Evolutionary conservation across 2,113 vertebrate species (phyloP).

Genomic region (Melanotaenia duboulayi): DNA sequence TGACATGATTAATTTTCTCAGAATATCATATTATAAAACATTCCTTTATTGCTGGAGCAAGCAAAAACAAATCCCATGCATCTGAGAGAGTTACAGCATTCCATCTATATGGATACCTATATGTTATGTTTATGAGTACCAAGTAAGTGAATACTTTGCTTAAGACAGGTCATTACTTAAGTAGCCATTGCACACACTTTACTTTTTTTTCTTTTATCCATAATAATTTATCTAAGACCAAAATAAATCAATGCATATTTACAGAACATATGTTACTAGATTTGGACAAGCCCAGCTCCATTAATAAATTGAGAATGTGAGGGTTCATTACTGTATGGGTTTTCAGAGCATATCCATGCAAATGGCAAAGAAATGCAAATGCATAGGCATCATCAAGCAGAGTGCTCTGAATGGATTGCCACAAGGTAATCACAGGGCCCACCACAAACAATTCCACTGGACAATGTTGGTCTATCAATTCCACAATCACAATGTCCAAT

Average conservation of each 20-base stretch:
- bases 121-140: conserved; percentile 69
- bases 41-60: conserved; percentile 32
- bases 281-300: conserved; percentile 78
- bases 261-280: conserved; percentile 80
- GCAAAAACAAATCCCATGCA: conserved; percentile 49
- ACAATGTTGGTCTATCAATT: conserved; percentile 76
- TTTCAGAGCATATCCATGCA: conserved; percentile 76
- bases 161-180: conserved; percentile 81
- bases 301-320: conserved; percentile 85
- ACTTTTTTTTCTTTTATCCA: conserved; percentile 49
- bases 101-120: conserved; percentile 52
- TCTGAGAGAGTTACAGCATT: conserved; percentile 37
- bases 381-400: conserved; percentile 75
- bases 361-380: conserved; percentile 82
- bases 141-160: conserved; percentile 67
- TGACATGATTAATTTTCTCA: background rate
- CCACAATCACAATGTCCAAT: conserved; percentile 77
- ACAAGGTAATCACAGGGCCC: conserved; percentile 69
- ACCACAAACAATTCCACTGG: conserved; percentile 68
- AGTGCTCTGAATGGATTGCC: conserved; percentile 84
- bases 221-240: conserved; percentile 73
- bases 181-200: conserved; percentile 63
- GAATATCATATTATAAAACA: conserved; percentile 15
- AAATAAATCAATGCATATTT: conserved; percentile 85
- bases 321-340: conserved; percentile 82